These are phyloP conservation scores for Melopsittacus undulatus DNA, from an alignment of 2,797 vertebrate species.

Conservation along the genomic window DNA sequence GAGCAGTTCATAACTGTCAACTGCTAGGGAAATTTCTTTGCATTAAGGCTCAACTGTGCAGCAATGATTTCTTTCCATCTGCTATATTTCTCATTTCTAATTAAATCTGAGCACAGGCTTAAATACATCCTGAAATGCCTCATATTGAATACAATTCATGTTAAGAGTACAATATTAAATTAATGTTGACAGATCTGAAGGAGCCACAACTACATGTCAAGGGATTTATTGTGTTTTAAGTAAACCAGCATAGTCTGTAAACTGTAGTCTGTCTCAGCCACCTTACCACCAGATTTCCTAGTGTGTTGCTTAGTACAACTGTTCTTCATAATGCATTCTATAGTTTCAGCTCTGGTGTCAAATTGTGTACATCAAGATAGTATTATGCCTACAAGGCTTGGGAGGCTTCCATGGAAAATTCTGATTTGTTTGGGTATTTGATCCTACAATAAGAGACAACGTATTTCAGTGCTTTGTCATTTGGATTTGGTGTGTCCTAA, in stretches of 20 bases:
- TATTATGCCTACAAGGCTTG: not conserved
- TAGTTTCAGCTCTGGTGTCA: not conserved
- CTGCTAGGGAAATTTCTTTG: slow-evolving; percentile 29
- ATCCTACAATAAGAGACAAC: not conserved
- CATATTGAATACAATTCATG: slow-evolving; percentile 15
- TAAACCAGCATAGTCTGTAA: not conserved
- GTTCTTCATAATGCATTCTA: not conserved
- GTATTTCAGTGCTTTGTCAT: not conserved
- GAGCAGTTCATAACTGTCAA: slow-evolving; percentile 41
- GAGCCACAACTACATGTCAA: slow-evolving; percentile 14
- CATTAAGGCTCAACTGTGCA: slow-evolving; percentile 29
- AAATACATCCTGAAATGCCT: slow-evolving; percentile 44
- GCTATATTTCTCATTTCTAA: slow-evolving; percentile 44
- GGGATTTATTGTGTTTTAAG: slow-evolving; percentile 15
- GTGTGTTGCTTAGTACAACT: not conserved
- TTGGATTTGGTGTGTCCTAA: not conserved
- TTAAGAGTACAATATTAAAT: slow-evolving; percentile 41
- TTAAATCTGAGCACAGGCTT: slow-evolving; percentile 39
- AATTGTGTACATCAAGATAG: not conserved
- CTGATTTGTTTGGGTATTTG: not conserved
- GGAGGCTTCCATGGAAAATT: not conserved
- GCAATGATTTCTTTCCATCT: slow-evolving; percentile 36
- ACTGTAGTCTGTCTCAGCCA: not conserved
- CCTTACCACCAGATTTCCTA: not conserved
- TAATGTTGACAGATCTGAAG: slow-evolving; percentile 29